phyloP scores from a whole-genome alignment of 2,888 invertebrate genomes.

The Epistrophe grossulariae region DNA sequence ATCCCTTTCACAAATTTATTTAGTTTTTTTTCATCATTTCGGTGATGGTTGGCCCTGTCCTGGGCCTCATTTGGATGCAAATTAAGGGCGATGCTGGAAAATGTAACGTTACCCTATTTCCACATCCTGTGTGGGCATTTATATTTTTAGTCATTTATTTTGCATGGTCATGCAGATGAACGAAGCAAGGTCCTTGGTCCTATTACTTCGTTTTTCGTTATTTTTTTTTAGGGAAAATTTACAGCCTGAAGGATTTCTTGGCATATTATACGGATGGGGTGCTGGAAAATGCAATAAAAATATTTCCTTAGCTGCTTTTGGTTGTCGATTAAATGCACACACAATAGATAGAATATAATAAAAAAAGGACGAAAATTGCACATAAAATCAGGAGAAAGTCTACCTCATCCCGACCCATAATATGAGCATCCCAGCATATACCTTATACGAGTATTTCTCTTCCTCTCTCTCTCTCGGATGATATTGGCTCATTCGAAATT shows the following conservation, averaged over 20 bases:
- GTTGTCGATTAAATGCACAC: conserved; percentile 59
- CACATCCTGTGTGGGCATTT: conserved; percentile 70
- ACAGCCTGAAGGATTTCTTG: conserved; percentile 52
- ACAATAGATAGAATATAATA: conserved; percentile 50
- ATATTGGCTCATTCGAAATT: conserved; percentile 59
- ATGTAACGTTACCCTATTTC: conserved; percentile 68
- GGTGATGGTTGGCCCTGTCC: conserved; percentile 34
- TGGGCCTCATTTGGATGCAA: conserved; percentile 74
- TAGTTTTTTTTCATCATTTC: conserved; percentile 28
- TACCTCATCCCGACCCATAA: conserved; percentile 8
- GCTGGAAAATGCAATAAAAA: conserved; percentile 68
- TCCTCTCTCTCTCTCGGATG: not conserved
- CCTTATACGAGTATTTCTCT: not conserved
- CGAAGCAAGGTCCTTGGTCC: conserved; percentile 45
- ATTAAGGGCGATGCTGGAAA: conserved; percentile 74
- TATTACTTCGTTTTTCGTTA: not conserved
- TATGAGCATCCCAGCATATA: conserved; percentile 20
- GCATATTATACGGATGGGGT: conserved; percentile 49
- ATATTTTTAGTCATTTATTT: conserved; percentile 71
- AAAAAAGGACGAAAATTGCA: conserved; percentile 51
- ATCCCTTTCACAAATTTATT: conserved; percentile 50
- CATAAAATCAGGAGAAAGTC: conserved; percentile 59
- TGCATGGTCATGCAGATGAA: conserved; percentile 75
- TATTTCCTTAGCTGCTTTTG: conserved; percentile 46
- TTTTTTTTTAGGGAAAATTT: conserved; percentile 25